Percentiles rank a stretch among this genome's conserved stretches.
phyloP scores from a whole-genome alignment of 1,140 invertebrate genomes.

The Drosophila bocki region DNA sequence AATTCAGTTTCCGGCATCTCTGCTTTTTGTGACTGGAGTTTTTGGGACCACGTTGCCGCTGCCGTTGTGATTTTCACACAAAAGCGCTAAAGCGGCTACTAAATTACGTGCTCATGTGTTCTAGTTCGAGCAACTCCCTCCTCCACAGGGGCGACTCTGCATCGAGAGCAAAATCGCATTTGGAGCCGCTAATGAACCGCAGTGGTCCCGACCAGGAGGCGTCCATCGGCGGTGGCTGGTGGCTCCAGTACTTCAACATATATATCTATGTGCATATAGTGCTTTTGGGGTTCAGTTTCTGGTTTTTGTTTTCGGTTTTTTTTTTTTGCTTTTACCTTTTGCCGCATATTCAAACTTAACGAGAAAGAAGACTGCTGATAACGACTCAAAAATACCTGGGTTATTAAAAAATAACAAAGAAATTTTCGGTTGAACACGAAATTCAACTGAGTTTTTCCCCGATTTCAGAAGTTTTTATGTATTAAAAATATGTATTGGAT shows the following conservation, averaged over 20 bases:
- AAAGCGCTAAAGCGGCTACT: slow-evolving; percentile 80
- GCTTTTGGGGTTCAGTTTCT: slow-evolving; percentile 27
- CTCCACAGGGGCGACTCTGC: not conserved
- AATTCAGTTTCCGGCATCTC: slow-evolving; percentile 3
- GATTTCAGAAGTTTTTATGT: too few species aligned
- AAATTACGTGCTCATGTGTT: slow-evolving; percentile 83
- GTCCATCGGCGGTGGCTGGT: slow-evolving; percentile 21
- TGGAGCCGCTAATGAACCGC: slow-evolving; percentile 81
- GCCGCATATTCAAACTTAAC: slow-evolving; percentile 64
- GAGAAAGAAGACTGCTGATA: not conserved
- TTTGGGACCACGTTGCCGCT: slow-evolving; percentile 26
- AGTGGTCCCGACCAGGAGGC: slow-evolving; percentile 49
- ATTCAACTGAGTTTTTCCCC: too few species aligned
- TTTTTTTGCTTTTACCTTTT: slow-evolving; percentile 45
- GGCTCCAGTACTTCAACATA: slow-evolving; percentile 11
- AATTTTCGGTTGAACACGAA: not conserved
- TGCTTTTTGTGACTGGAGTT: slow-evolving; percentile 24
- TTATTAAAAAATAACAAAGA: not conserved
- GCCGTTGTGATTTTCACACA: slow-evolving; percentile 81
- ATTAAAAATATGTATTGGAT: too few species aligned
- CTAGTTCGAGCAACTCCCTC: slow-evolving; percentile 61
- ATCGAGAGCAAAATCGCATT: slow-evolving; percentile 71
- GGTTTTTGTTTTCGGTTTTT: slow-evolving; percentile 30
- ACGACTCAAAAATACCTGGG: not conserved
- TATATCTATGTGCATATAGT: slow-evolving; percentile 7